Base-by-base conservation (phyloP, 2,888 invertebrate genomes). In the Cephus pulcher region DNA sequence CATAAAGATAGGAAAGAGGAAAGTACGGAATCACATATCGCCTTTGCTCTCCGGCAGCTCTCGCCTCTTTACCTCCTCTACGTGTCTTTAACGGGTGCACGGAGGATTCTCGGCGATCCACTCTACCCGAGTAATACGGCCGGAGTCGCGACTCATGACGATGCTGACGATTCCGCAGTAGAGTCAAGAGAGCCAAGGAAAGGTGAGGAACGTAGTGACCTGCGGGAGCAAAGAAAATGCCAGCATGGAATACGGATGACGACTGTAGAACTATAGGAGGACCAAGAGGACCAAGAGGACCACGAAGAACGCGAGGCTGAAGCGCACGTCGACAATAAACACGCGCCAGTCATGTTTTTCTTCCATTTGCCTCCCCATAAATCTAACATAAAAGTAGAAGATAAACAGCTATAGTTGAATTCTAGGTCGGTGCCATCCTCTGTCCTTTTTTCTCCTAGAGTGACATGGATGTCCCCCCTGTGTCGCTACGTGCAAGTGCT, bases 311-410 rank as follows among this genome's bases (percentile, higher is more conserved):
- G 69, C 35, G 70, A 34, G 34, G 75, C 73, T 56, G 56, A 82
- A 80, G 81, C 85, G 83, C 88, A 88, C 88, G 88, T 87, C 86
- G 87, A 88, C 89, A 87, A 87, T 90, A 90, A 91, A 90, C 90
- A 89, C 90, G 90, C 86, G 88, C 87, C 84, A 84, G 85, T 84
- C 86, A 85, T 87, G 88, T 85, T 88, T 87, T 87, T 87, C 83
- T 87, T 89, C 89, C 90, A 90, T 91, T 90, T 90, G 88, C 87
- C 85, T 87, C 85, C 84, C 87, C 88, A 88, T 91, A 90, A 90
- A 91, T 90, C 89, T 87, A 85, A 83, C 87, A 86, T 89, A 88
- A 90, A 90, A 89, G 85, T 82, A 81, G 76, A 80, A 84, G 83
- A 84, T 82, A 83, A 83, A 82, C 80, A 80, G 78, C 78, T 75